Percentiles rank a stretch among this genome's conserved stretches.
Conservation (phyloP, 2,888 invertebrate species). For the Orthonevra nobilis region DNA sequence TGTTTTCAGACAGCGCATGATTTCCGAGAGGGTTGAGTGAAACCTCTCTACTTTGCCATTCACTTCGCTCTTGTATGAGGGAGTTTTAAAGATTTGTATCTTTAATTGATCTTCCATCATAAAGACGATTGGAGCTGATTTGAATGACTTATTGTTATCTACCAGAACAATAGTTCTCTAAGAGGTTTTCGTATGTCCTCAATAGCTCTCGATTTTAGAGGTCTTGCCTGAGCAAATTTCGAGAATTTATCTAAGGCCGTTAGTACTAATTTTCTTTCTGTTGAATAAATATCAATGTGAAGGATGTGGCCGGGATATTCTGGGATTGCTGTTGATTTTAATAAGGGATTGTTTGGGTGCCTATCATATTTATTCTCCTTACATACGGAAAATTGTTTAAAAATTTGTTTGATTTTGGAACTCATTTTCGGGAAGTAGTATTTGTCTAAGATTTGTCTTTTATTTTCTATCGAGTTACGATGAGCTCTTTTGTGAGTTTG, state of each 20-base stretch:
- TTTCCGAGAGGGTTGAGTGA: background rate
- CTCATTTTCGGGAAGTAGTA: conserved; percentile 39
- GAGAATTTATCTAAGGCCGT: conserved; percentile 10
- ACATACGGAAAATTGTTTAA: conserved; percentile 8
- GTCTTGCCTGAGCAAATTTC: background rate
- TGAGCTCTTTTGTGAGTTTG: conserved; percentile 26
- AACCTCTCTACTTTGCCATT: background rate
- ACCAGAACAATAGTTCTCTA: conserved; percentile 5
- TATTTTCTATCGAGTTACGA: background rate
- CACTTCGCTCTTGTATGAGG: too few species aligned
- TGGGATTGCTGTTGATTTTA: too few species aligned
- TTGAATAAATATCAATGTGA: too few species aligned
- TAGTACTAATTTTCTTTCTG: background rate
- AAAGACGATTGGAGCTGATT: conserved; percentile 13
- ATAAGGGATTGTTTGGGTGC: too few species aligned
- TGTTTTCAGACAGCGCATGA: conserved; percentile 30
- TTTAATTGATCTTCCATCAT: background rate
- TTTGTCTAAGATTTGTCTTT: conserved; percentile 27
- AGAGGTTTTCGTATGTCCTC: too few species aligned
- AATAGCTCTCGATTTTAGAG: background rate
- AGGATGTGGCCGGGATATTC: too few species aligned
- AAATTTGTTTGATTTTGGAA: conserved; percentile 7
- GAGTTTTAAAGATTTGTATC: background rate
- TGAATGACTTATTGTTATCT: conserved; percentile 48
- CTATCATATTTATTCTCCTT: too few species aligned